Evolutionary conservation across 2,888 invertebrate species (phyloP).

Genomic region (Drosophila fungiperda): DNA sequence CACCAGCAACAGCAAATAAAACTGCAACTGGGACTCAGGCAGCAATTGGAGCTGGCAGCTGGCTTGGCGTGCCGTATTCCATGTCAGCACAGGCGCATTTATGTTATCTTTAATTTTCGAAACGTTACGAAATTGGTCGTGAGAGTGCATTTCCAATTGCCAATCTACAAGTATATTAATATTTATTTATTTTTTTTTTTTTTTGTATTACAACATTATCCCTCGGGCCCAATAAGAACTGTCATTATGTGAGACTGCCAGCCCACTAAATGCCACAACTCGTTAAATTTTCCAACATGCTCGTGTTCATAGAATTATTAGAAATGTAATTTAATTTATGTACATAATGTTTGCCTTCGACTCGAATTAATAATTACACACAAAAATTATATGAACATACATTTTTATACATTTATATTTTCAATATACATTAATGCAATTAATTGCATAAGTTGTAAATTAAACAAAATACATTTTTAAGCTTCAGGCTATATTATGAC

Average conservation of each 20-base stretch:
- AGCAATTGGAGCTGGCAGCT: constrained; percentile 22
- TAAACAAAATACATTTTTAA: neutral
- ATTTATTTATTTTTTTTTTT: constrained; percentile 39
- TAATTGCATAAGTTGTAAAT: neutral
- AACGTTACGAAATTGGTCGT: constrained; percentile 75
- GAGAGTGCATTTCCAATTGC: constrained; percentile 76
- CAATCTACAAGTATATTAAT: constrained; percentile 70
- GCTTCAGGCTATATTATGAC: neutral
- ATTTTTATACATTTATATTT: neutral
- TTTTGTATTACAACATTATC: constrained; percentile 26
- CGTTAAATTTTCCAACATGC: constrained; percentile 12
- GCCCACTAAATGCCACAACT: constrained; percentile 26
- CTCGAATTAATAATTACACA: neutral
- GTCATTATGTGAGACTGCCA: constrained; percentile 24
- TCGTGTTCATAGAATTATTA: neutral
- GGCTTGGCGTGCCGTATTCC: constrained; percentile 34
- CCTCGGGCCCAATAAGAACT: constrained; percentile 30
- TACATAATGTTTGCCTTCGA: neutral
- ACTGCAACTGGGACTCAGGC: constrained; percentile 30
- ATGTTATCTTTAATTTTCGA: constrained; percentile 79
- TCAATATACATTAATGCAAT: neutral
- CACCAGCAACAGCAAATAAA: constrained; percentile 18
- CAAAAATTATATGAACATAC: neutral
- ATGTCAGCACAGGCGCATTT: constrained; percentile 71
- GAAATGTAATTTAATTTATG: neutral